Evolutionary conservation across 2,797 vertebrate genomes (phyloP), one percentile per base, ranked within the genome.

Genomic region (Sebastolobus alascanus): DNA sequence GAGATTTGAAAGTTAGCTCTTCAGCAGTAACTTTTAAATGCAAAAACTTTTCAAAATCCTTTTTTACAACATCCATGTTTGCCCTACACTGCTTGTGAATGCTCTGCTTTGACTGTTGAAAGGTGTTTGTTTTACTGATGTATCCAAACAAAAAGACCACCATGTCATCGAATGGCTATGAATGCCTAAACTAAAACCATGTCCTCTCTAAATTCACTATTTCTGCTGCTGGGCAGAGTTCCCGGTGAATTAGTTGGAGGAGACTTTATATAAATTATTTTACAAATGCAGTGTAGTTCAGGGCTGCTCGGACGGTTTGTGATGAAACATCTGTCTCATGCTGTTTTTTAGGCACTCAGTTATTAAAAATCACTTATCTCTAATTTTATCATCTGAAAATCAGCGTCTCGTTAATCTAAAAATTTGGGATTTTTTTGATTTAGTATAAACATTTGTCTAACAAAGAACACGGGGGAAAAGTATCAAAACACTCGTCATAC

Each of bases 401-500:
- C 66, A 79, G 31, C 14, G 12, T 67, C 33, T 61, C 12, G 6
- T 69, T 25, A 31, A 72, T 79, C 52, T 25, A 73, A 83, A 68
- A 13, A 60, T 67, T 29, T 2, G 2, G 27, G 16, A 4, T 8
- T 33, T 54, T 59, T 55, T 77, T 75, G 40, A 83, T 83, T 66
- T 56, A 77, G 12, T 65, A 84, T 22, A 46, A 76, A 31, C 31
- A 38, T 67, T 70, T 59, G 20, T 80, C 54, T 29, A 50, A 74
- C 29, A 75, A 43, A 55, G 12, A 69, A 73, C 68, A 84, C 4
- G 4, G 3, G 65, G 54, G 54, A 8, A 55, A 71, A 63, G 77
- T 71, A 83, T 81, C 68, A 83, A 77, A 82, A 83, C 11, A 80
- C 8, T 71, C 37, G 2, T 56, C 68, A 75, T 16, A 60, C 58